Evolutionary conservation across 2,888 invertebrate genomes (phyloP), one percentile per base, ranked within the genome.

Genomic region (Protonemura montana): DNA sequence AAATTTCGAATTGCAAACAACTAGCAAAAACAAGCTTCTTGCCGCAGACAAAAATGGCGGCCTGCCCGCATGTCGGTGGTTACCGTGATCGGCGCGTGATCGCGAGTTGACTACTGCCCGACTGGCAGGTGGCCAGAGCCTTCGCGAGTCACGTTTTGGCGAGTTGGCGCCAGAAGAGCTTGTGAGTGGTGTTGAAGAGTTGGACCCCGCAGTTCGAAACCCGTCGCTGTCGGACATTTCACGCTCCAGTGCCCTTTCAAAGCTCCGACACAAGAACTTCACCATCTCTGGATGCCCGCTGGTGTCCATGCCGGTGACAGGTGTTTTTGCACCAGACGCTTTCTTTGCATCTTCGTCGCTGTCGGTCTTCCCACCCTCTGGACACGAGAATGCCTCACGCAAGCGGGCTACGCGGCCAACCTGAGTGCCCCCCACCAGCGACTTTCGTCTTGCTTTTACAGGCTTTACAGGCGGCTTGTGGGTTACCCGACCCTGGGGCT

Each of bases 161-260:
- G 94, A 94, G 89, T 94, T 94, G 0, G 94, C 93, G 87, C 94
- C 94, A 89, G 94, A 94, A 0, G 94, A 94, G 86, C 89, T 89
- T 10, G 89, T 89, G 30, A 93, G 93, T 0, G 94, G 94, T 0
- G 94, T 94, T 0, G 94, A 94, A 0, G 94, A 94, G 89, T 91
- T 91, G 87, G 90, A 89, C 82, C 87, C 88, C 86, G 88, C 76
- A 77, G 87, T 85, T 35, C 87, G 87, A 87, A 86, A 86, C 82
- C 87, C 86, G 83, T 89, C 88, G 77, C 86, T 86, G 42, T 85
- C 80, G 7, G 41, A 82, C 27, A 85, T 78, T 85, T 78, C 86
- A 29, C 87, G 87, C 77, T 87, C 88, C 7, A 85, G 77, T 3
- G 87, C 87, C 78, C 87, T 86, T 42, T 88, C 87, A 82, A 88